Base-by-base conservation (phyloP, 23 tunicate genomes). In the Trididemnum nubilum region DNA sequence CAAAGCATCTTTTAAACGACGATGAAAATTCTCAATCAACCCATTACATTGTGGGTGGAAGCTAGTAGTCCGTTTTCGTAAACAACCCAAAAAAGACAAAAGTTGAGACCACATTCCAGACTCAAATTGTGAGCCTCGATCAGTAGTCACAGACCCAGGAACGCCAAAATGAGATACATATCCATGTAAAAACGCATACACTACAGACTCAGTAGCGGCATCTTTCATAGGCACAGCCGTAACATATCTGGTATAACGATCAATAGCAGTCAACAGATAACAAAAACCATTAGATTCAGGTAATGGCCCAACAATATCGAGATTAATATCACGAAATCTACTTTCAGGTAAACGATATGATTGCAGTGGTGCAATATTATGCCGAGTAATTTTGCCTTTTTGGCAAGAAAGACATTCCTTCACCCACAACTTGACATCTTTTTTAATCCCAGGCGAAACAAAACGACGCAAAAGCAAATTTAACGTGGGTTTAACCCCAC, bases 281-380 rank as follows among this genome's bases (percentile, higher is more conserved):
- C 12, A 7, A 32, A 29, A 71, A 7, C 77, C 77, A 7, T 33
- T 26, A 33, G 77, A 71, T 7, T 26, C n/a, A 29, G 77, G 77
- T 5, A 71, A n/a, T 7, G 77, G 77, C 33, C 77, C 77, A 15
- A 71, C 77, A 71, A 71, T 33, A 32, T 71, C 77, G 7, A 71
- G 15, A n/a, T 30, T 12, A 7, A 71, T 29, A 12, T 71, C n/a
- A 5, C 9, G 19, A 29, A 71, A 71, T 29, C 77, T 50, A 22
- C 12, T 51, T 5, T 30, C 50, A 5, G 77, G 77, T 9, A 33
- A n/a, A 12, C 12, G 9, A n/a, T 22, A 30, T 12, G 12, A 12
- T 12, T 12, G 22, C 50, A 71, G 51, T 33, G 77, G 77, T 29
- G 77, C 9, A 7, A 7, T 30, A 33, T 71, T 71, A 33, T 71